Evolutionary conservation across 1,140 invertebrate genomes (phyloP).

Genomic region (Apocrypta bakeri): DNA sequence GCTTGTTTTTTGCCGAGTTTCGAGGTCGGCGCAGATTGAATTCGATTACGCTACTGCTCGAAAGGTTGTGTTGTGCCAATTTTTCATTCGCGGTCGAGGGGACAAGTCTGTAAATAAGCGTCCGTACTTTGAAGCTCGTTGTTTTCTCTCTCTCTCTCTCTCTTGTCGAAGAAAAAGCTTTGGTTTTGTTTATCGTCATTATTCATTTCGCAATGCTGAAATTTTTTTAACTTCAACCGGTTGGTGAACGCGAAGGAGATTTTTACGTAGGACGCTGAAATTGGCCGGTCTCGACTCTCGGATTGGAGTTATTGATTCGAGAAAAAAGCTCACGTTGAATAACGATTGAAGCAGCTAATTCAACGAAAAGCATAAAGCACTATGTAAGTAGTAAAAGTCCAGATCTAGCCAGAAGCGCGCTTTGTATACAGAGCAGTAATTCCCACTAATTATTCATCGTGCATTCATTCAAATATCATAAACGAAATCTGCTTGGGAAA

Average conservation of each 20-base stretch:
- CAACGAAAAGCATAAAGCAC: background rate
- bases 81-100: slow-evolving; percentile 4
- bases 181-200: background rate
- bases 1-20: background rate
- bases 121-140: background rate
- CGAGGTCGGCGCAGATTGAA: background rate
- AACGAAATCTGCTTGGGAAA: too few species aligned
- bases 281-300: too few species aligned
- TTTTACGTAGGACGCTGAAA: background rate
- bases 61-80: background rate
- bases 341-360: background rate
- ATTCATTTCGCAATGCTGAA: background rate
- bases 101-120: background rate
- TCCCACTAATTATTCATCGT: too few species aligned
- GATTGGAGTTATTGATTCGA: background rate
- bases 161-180: background rate
- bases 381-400: background rate
- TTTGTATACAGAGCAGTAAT: too few species aligned
- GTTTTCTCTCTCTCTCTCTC: background rate
- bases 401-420: background rate
- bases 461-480: too few species aligned
- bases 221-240: too few species aligned
- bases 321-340: background rate
- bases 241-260: background rate
- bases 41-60: background rate